Evolutionary conservation across 2,888 invertebrate genomes (phyloP).

Genomic region (Eristalinus aeneus): DNA sequence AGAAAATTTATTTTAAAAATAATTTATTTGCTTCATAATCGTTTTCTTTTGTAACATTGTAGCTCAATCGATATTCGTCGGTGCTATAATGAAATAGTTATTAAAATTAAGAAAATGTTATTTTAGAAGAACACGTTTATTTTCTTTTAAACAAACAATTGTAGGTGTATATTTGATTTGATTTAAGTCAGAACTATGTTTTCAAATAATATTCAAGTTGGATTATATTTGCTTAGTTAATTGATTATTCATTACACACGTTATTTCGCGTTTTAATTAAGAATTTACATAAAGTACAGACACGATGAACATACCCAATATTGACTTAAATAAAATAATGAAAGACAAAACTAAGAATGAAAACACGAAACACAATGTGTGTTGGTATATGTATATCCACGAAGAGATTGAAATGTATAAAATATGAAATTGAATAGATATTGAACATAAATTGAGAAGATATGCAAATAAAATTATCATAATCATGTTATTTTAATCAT

Average conservation of each 20-base stretch:
- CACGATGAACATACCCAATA: conserved; percentile 5
- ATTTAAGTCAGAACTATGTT: background rate
- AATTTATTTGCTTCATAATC: conserved; percentile 26
- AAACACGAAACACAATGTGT: background rate
- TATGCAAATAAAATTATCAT: conserved; percentile 59
- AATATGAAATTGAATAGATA: conserved; percentile 21
- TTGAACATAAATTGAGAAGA: conserved; percentile 16
- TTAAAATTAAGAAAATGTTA: background rate
- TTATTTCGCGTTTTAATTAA: background rate
- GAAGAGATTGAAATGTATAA: conserved; percentile 51
- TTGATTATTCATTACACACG: background rate
- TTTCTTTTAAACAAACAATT: background rate
- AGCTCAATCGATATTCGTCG: conserved; percentile 66
- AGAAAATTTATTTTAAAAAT: conserved; percentile 3
- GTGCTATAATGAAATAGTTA: conserved; percentile 52
- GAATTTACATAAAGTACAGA: background rate
- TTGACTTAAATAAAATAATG: background rate
- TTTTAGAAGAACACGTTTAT: background rate
- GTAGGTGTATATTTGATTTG: conserved; percentile 2
- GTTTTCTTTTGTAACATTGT: conserved; percentile 17
- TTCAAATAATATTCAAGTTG: background rate
- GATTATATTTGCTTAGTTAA: background rate
- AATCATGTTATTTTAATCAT: conserved; percentile 68
- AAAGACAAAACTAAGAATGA: background rate
- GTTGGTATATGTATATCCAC: conserved; percentile 23